Base-by-base conservation (phyloP, 1,140 invertebrate species). In the Liolophura sinensis region DNA sequence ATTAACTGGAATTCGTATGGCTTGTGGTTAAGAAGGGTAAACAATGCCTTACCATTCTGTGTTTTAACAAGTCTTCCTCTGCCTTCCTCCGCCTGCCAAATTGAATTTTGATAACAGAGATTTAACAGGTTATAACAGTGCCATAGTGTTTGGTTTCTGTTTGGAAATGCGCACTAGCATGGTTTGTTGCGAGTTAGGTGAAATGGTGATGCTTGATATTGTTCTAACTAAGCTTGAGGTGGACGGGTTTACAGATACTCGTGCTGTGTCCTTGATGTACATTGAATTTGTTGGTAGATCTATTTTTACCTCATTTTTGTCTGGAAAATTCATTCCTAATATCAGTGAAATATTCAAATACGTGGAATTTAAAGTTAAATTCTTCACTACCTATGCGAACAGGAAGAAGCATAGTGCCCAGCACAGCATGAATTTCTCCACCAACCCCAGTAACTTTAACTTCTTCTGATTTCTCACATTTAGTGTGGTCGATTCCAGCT, bases 281-380 rank as follows among this genome's bases (percentile, higher is more conserved):
- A n/a, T n/a, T 27, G 47, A 24, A n/a, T 65, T 54, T 55, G 25
- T 11, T n/a, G 22, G 22, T 12, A 46, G 31, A 64, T 64, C 40
- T 20, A 64, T 47, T 22, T 55, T 46, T 55, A 31, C 62, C 20
- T 64, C 14, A 24, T 64, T 54, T n/a, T 27, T 15, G 31, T 31
- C 24, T 18, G 57, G 62, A 65, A 65, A 65, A 58, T 67, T 60
- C 46, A 61, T 22, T n/a, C 65, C 65, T 12, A 69, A 40, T 61
- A 69, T 69, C 18, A 69, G n/a, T 14, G 58, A 64, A 54, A 49
- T 64, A 64, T 52, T 57, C 18, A 57, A 64, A 61, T 16, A 64
- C 62, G 55, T 69, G 57, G 52, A 61, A 64, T 12, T 16, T 24
- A 16, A 60, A 31, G n/a, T 24, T 4, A 40, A 68, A 25, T 16